Conservation (phyloP, 2,113 vertebrate genomes). For the Myrmophylax atrothorax region DNA sequence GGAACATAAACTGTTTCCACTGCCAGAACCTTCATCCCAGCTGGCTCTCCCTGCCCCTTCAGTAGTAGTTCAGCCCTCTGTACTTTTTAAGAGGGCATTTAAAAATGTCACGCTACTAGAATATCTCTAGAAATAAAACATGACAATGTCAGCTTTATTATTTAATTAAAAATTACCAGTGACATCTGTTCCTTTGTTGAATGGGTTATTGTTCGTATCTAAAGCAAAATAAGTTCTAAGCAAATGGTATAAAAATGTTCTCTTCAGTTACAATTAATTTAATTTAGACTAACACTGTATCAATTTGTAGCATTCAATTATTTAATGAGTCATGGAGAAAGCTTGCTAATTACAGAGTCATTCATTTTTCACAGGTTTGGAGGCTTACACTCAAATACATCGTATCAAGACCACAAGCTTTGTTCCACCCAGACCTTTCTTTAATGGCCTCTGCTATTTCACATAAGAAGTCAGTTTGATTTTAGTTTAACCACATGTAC, state of each 20-base stretch:
- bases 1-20: background rate
- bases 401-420: background rate
- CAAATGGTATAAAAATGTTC: background rate
- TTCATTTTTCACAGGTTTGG: background rate
- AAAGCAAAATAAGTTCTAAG: background rate
- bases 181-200: background rate
- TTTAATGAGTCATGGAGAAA: background rate
- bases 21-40: background rate
- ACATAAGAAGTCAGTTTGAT: background rate
- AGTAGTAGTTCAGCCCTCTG: background rate
- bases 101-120: background rate
- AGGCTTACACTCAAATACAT: background rate
- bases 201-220: background rate
- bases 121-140: background rate
- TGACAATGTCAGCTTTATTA: background rate
- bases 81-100: background rate
- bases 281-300: background rate
- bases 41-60: background rate
- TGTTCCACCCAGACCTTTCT: background rate
- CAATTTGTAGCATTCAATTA: background rate
- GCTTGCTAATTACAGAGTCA: background rate
- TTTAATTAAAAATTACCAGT: background rate
- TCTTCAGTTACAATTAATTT: background rate
- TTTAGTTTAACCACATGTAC: background rate
- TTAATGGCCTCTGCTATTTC: background rate